Evolutionary conservation across 2,797 vertebrate genomes (phyloP), one percentile per base, ranked within the genome.

Genomic region (Silurus aristotelis): DNA sequence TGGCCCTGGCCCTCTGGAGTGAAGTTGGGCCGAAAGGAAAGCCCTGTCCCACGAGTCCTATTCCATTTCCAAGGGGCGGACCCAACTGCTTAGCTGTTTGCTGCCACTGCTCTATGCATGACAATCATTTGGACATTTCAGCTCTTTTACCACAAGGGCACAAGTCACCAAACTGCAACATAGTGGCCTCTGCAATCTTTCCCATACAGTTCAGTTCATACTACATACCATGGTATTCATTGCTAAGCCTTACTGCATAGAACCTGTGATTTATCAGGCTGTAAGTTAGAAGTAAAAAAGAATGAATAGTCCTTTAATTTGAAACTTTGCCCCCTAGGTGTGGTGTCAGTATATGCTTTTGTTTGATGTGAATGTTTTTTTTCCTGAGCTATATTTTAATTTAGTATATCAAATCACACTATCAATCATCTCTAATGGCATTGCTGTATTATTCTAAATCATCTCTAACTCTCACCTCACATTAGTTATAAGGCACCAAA

Each of bases 41-140:
- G 89, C 90, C 86, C 82, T 84, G 91, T 96, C 96, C 96, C 95
- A 89, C 56, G 95, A 95, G 95, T 94, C 93, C 94, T 92, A 95
- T 96, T 96, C 92, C 85, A 88, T 97, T 97, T 96, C 96, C 82
- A 92, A 87, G 38, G 77, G 91, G 93, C 94, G 92, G 92, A 88
- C 90, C 93, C 92, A 92, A 92, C 92, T 89, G 85, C 83, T 87
- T 91, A 92, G 90, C 91, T 92, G 87, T 85, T 92, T 86, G 82
- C 89, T 89, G 91, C 84, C 68, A 90, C 89, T 92, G 89, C 87
- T 12, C 86, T 91, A 88, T 90, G 89, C 83, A 90, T 86, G 89
- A 91, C 84, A 90, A 89, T 84, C 85, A 89, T 85, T 85, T 82
- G 87, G 86, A 87, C 86, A 84, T 89, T 90, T 83, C n/a, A n/a